Evolutionary conservation across 64 coral and sea anemone species (phyloP), one percentile per base, ranked within the genome.

Genomic region (Cladopsammia gracilis): DNA sequence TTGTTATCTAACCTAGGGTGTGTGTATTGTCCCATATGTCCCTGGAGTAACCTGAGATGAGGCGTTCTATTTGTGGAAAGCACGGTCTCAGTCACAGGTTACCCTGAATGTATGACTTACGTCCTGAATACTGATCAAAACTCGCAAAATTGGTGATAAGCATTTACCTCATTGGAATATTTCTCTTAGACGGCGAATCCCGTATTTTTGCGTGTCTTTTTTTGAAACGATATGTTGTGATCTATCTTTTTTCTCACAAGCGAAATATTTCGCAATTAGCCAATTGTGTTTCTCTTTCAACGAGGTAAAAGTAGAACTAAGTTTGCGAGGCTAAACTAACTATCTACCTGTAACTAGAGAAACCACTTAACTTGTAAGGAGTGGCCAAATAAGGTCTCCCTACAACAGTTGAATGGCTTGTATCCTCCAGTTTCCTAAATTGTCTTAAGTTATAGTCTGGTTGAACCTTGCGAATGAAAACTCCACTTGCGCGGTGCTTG

Each of bases 401-500:
- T 26, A 3, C 67, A 70, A 13, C 23, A 25, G 25, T 34, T 70
- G 10, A 70, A 70, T 70, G 67, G 67, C 67, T 25, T 70, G 7
- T 26, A 11, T 25, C 1, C 25, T 70, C 67, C 24, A 26, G 67
- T 10, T 43, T 70, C 25, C 67, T 70, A 70, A 70, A 12, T 70
- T 25, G 25, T 70, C 0, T 9, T 70, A 26, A 11, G 19, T 24
- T 26, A 42, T 58, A 2, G 11, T 78, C 51, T 78, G 76, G 50
- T 25, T 78, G 76, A 78, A 78, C 76, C 76, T 78, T 78, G 58
- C 76, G 20, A 57, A 78, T 22, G 25, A 58, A 58, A 78, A 0
- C 24, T 57, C 57, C 76, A 58, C 76, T 78, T 78, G 14, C 24
- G 11, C 51, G 26, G 76, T 15, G 13, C 6, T 16, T 15, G 13